Conservation (phyloP, 1,140 invertebrate species). For the Neodiprion pinetum region DNA sequence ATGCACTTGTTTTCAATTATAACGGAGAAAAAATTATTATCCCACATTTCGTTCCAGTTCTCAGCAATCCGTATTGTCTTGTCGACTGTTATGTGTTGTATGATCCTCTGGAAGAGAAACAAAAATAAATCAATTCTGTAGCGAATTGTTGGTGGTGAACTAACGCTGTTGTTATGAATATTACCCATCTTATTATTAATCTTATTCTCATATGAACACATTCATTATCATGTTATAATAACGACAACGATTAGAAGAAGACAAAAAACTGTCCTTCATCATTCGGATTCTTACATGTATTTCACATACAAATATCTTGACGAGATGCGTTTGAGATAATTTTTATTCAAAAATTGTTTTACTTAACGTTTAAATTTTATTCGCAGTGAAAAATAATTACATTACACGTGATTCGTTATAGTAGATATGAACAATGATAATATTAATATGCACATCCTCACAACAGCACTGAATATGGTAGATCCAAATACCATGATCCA, state of each 20-base stretch:
- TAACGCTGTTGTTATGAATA: no score
- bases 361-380: not conserved
- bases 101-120: not conserved
- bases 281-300: no score
- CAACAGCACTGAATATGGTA: not conserved
- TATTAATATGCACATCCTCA: not conserved
- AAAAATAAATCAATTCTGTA: not conserved
- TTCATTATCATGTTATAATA: no score
- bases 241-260: no score
- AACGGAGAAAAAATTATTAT: not conserved
- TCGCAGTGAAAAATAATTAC: conserved; percentile 5
- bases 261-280: no score
- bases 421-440: not conserved
- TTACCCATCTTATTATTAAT: no score
- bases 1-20: not conserved
- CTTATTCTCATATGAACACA: no score
- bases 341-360: not conserved
- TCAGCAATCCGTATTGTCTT: not conserved
- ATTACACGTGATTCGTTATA: not conserved
- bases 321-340: not conserved
- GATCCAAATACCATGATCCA: not conserved
- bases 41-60: not conserved
- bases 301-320: no score
- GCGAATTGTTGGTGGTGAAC: no score
- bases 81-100: not conserved